phyloP scores from a whole-genome alignment of 64 coral and sea anemone genomes.

The Porites lutea region DNA sequence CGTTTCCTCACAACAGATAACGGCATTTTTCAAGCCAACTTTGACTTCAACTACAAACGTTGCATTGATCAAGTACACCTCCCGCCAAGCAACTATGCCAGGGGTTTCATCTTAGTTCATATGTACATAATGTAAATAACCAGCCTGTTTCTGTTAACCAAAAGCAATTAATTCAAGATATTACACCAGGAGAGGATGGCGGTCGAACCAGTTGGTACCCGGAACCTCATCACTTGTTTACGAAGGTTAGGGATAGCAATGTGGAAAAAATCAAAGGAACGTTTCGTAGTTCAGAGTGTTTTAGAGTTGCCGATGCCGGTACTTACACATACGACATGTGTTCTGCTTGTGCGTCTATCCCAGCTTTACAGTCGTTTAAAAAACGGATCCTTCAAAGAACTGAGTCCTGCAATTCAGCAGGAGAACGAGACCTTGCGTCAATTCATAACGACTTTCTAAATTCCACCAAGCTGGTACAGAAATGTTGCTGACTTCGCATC shows the following conservation, averaged over 20 bases:
- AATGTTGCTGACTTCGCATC: not conserved
- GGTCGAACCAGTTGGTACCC: slow-evolving; percentile 3
- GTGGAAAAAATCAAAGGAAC: not conserved
- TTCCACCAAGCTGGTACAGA: not conserved
- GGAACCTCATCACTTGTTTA: not conserved
- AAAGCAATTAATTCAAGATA: not conserved
- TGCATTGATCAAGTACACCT: too few relatives aligned
- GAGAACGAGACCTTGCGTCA: not conserved
- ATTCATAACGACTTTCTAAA: not conserved
- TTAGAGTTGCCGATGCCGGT: not conserved
- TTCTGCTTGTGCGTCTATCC: not conserved
- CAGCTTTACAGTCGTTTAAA: not conserved
- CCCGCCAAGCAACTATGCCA: too few relatives aligned
- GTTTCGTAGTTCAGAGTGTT: slow-evolving; percentile 2
- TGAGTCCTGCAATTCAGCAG: not conserved
- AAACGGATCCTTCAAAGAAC: not conserved
- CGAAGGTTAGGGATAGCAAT: not conserved
- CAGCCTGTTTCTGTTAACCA: not conserved
- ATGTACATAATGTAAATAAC: too few relatives aligned
- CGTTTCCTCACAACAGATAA: too few relatives aligned
- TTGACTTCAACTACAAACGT: too few relatives aligned
- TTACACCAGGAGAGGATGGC: slow-evolving; percentile 27
- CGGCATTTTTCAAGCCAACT: too few relatives aligned
- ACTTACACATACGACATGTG: slow-evolving; percentile 19
- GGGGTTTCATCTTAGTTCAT: too few relatives aligned